Evolutionary conservation across 2,113 vertebrate genomes (phyloP), one percentile per base, ranked within the genome.

Genomic region (Pedetes capensis): DNA sequence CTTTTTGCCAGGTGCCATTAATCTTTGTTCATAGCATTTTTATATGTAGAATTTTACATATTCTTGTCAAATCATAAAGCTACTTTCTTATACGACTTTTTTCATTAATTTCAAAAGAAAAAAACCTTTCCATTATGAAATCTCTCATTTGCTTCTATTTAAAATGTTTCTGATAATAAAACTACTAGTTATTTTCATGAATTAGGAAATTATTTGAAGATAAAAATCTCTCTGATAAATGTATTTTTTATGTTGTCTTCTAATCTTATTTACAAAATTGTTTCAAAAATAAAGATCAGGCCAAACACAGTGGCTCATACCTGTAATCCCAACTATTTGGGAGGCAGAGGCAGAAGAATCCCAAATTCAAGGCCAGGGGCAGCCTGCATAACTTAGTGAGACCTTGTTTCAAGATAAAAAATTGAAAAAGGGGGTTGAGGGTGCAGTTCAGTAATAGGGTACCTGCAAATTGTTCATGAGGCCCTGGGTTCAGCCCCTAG

Each of bases 111-210:
- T 92, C 86, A 87, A 87, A 85, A 71, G 42, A 37, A 39, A 75
- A 80, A 42, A 81, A 89, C 29, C 5, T 53, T 72, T 32, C 37
- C 8, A 44, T 68, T 34, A 93, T 94, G 66, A 89, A 18, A 51
- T 59, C 10, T 79, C 39, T 39, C n/a, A 57, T 57, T 59, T 59
- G 42, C 47, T 55, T 93, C 18, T 91, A 44, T 69, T 92, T 72
- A 32, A 71, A 86, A 55, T 91, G 34, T 88, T 93, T 74, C 47
- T 75, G 37, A 91, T 44, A 93, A 80, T 83, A 66, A 87, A 95
- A n/a, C 79, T 78, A 86, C 2, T 0, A 44, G 63, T 94, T 91
- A 64, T 87, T 92, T 96, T 84, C 9, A 63, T 64, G 78, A 95
- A 29, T 85, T 93, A 64, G 7, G 34, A 87, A 80, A 16, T 10